Conservation (phyloP, 2,113 vertebrate species). For the Plectropomus leopardus region DNA sequence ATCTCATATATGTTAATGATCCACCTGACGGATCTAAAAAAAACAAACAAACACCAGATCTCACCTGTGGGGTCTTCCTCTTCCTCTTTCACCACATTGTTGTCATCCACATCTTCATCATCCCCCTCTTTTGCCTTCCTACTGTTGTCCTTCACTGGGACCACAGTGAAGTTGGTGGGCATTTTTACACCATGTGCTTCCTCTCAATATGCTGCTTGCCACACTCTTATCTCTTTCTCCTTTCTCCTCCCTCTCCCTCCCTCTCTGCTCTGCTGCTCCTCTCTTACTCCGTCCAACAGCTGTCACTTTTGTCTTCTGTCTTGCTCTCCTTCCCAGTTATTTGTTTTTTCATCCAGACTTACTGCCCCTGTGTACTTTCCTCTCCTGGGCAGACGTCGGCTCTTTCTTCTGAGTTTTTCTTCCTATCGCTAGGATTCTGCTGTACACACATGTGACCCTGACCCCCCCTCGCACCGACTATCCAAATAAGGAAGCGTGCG, state of each 20-base stretch:
- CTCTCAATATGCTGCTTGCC: conserved; percentile 56
- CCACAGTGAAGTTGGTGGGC: conserved; percentile 88
- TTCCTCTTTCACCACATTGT: conserved; percentile 70
- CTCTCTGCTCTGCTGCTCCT: conserved; percentile 15
- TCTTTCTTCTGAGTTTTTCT: conserved; percentile 74
- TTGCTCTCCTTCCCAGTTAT: conserved; percentile 13
- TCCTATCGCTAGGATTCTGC: conserved; percentile 74
- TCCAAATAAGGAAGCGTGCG: conserved; percentile 82
- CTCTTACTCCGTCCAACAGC: conserved; percentile 32
- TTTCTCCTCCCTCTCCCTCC: conserved; percentile 17
- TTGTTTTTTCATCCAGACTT: conserved; percentile 20
- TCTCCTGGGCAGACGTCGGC: conserved; percentile 43
- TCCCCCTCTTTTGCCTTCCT: conserved; percentile 44
- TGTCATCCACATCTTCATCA: conserved; percentile 72
- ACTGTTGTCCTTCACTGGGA: conserved; percentile 81
- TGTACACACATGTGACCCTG: conserved; percentile 79
- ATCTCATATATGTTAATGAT: neutral
- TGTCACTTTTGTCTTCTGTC: conserved; percentile 38
- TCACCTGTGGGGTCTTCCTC: conserved; percentile 72
- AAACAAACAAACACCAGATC: neutral
- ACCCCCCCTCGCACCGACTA: conserved; percentile 27
- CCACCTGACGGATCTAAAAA: neutral
- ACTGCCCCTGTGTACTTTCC: conserved; percentile 25
- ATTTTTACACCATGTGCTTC: conserved; percentile 83
- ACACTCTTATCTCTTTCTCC: conserved; percentile 48